phyloP scores from a whole-genome alignment of 2,113 vertebrate genomes.

The Prunella himalayana region DNA sequence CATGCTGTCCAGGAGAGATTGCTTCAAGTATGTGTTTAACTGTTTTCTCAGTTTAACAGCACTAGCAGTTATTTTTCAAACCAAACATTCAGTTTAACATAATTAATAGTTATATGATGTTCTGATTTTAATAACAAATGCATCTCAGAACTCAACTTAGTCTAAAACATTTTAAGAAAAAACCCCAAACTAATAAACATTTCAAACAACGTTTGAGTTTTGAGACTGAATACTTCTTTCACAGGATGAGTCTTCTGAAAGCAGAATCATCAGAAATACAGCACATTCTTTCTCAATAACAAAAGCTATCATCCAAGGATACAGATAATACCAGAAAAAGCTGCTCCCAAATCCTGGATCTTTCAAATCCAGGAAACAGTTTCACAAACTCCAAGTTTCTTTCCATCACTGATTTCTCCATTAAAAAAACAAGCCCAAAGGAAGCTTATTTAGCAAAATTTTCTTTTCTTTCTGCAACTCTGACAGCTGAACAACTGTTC shows the following conservation, averaged over 20 bases:
- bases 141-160: background rate
- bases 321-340: background rate
- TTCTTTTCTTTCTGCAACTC: background rate
- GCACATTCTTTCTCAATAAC: background rate
- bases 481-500: background rate
- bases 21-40: background rate
- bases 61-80: background rate
- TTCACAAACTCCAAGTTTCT: background rate
- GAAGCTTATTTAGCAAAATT: background rate
- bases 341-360: background rate
- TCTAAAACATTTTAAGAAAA: background rate
- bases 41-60: background rate
- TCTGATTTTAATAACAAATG: background rate
- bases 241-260: background rate
- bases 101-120: background rate
- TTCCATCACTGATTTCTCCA: background rate
- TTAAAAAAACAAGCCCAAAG: background rate
- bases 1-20: background rate
- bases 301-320: background rate
- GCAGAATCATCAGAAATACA: background rate
- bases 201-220: background rate
- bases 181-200: background rate
- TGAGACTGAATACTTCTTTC: background rate
- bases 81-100: background rate
- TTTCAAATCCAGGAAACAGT: background rate